A percentile compares a stretch with the other conserved stretches of the same genome.
Conservation (phyloP, 2,113 vertebrate genomes). For the Talpa occidentalis region DNA sequence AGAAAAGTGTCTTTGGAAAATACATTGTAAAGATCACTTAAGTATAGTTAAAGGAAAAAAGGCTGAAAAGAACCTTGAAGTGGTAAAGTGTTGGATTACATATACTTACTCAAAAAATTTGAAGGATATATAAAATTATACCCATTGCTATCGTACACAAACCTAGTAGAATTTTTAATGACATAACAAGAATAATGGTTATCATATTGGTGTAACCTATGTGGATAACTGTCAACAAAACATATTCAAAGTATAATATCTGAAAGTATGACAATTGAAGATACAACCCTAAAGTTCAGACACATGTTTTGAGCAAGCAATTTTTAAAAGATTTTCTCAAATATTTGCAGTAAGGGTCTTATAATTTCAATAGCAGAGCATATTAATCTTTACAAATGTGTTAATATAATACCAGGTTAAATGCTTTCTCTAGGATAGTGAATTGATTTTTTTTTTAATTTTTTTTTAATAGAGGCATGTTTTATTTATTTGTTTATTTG, state of each 20-base stretch:
- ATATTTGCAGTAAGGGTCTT: not conserved
- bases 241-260: not conserved
- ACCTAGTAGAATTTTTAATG: not conserved
- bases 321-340: conserved; percentile 1
- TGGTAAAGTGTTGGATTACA: not conserved
- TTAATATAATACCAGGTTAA: not conserved
- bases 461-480: too few species aligned
- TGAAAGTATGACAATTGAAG: not conserved
- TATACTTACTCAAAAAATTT: not conserved
- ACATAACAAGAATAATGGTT: not conserved
- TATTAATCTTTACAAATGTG: conserved; percentile 15
- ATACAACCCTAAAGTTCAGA: not conserved
- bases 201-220: not conserved
- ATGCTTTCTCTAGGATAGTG: not conserved
- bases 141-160: not conserved
- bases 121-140: not conserved
- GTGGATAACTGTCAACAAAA: not conserved
- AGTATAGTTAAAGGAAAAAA: not conserved
- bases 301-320: not conserved
- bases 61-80: not conserved
- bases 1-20: not conserved
- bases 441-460: conserved; percentile 35
- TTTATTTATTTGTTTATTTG: too few species aligned
- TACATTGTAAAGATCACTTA: not conserved
- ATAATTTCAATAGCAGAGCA: not conserved